phyloP scores from a whole-genome alignment of 2,797 vertebrate species.

The Chelidonichthys spinosus region DNA sequence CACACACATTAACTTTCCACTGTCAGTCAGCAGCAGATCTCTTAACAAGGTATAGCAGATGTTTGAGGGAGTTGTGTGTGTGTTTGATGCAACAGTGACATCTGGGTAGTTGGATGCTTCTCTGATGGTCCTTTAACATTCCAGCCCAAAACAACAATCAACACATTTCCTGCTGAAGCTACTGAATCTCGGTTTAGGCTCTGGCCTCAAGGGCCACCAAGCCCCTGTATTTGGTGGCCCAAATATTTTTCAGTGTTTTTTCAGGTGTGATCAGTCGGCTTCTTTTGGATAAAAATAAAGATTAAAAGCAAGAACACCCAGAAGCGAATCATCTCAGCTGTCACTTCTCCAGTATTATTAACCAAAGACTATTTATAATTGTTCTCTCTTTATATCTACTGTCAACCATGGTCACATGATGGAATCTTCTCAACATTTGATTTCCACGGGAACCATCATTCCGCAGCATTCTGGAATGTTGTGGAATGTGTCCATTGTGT shows the following conservation, averaged over 20 bases:
- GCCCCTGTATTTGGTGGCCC: too few relatives aligned
- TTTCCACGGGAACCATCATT: conserved; percentile 53
- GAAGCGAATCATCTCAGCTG: neutral
- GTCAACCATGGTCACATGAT: conserved; percentile 19
- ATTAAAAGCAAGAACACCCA: neutral
- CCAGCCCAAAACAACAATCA: neutral
- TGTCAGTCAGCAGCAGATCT: neutral
- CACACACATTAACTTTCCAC: neutral
- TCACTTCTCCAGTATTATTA: conserved; percentile 17
- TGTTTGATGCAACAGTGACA: too few relatives aligned
- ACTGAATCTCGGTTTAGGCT: too few relatives aligned
- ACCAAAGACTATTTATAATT: neutral
- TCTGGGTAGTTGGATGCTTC: neutral
- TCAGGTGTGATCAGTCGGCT: neutral
- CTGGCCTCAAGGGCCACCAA: too few relatives aligned
- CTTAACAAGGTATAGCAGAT: conserved; percentile 10
- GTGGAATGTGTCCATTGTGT: conserved; percentile 55
- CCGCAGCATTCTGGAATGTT: conserved; percentile 8
- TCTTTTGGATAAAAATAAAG: conserved; percentile 20
- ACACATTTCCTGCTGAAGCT: neutral
- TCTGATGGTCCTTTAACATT: neutral
- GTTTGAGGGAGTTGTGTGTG: neutral
- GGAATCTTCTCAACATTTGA: conserved; percentile 50
- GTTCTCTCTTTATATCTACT: conserved; percentile 5
- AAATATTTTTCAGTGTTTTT: neutral